A percentile compares a stretch with the other conserved stretches of the same genome.
phyloP scores from a whole-genome alignment of 2,113 vertebrate genomes.

The Sinocyclocheilus maitianheensis region DNA sequence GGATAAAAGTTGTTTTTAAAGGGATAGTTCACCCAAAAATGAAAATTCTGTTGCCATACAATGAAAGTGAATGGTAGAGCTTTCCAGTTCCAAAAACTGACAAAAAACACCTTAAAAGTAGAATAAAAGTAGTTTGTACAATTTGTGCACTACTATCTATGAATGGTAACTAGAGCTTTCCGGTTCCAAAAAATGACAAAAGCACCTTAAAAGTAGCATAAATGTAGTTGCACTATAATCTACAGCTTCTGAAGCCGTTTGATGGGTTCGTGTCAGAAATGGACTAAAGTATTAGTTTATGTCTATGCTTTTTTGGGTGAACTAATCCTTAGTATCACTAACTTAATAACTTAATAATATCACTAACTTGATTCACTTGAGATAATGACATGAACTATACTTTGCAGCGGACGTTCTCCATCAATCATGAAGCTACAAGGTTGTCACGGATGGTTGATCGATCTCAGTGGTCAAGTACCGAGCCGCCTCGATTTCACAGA shows the following conservation, averaged over 20 bases:
- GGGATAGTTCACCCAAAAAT: background rate
- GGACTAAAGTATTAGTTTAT: background rate
- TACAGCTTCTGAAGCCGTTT: background rate
- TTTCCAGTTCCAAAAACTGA: no score
- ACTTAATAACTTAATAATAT: no score
- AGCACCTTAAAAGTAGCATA: background rate
- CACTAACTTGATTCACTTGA: background rate
- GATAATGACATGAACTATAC: background rate
- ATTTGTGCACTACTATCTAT: background rate
- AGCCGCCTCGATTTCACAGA: background rate
- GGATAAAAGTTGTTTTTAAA: background rate
- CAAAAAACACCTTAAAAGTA: no score
- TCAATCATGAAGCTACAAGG: constrained; percentile 40
- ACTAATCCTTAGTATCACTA: background rate
- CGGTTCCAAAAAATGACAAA: background rate
- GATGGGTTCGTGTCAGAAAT: background rate
- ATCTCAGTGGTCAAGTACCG: constrained; percentile 51
- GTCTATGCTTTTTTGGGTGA: background rate
- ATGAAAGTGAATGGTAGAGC: background rate
- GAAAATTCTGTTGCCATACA: background rate
- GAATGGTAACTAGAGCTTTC: background rate
- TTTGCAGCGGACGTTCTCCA: constrained; percentile 14
- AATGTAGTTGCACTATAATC: background rate
- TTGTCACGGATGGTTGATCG: constrained; percentile 60
- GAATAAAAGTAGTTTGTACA: no score